A percentile compares a stretch with the other conserved stretches of the same genome.
These are phyloP conservation scores for Caenorhabditis sp. DNA, from an alignment of 2,888 invertebrate species.

Conservation along the genomic window DNA sequence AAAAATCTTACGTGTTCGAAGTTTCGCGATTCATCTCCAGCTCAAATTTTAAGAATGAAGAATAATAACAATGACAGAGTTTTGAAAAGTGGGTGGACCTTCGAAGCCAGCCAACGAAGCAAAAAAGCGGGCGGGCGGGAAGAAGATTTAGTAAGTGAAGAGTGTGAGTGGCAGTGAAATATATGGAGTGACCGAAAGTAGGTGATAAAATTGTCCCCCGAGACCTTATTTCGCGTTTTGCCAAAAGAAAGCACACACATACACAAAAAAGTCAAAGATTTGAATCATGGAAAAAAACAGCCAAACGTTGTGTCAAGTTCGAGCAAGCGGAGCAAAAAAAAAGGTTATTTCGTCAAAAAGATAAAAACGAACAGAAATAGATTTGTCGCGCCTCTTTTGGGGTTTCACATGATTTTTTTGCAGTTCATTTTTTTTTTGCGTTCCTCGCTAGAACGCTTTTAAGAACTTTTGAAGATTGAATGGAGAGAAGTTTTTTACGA, in stretches of 20 bases:
- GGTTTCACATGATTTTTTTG: background rate
- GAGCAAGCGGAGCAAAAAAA: background rate
- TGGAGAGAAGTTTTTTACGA: too few species aligned
- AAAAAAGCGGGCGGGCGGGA: background rate
- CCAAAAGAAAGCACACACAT: background rate
- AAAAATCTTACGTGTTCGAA: background rate
- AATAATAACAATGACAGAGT: too few species aligned
- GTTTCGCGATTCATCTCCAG: background rate
- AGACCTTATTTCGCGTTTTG: conserved; percentile 2
- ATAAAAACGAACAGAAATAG: background rate
- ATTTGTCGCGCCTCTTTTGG: background rate
- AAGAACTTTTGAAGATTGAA: too few species aligned
- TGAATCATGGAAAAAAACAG: background rate
- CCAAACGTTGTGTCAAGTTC: background rate
- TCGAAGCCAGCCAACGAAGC: background rate
- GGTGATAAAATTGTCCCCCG: conserved; percentile 41
- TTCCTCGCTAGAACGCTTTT: background rate
- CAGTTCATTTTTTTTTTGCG: too few species aligned
- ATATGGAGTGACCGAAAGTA: conserved; percentile 37
- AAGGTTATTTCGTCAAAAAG: background rate
- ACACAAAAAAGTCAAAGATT: background rate
- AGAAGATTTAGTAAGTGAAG: background rate
- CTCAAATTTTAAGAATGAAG: background rate
- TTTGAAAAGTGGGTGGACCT: too few species aligned
- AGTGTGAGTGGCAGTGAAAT: background rate